These are phyloP conservation scores for Myocastor coypus DNA, from an alignment of 2,113 vertebrate species.

Conservation along the genomic window DNA sequence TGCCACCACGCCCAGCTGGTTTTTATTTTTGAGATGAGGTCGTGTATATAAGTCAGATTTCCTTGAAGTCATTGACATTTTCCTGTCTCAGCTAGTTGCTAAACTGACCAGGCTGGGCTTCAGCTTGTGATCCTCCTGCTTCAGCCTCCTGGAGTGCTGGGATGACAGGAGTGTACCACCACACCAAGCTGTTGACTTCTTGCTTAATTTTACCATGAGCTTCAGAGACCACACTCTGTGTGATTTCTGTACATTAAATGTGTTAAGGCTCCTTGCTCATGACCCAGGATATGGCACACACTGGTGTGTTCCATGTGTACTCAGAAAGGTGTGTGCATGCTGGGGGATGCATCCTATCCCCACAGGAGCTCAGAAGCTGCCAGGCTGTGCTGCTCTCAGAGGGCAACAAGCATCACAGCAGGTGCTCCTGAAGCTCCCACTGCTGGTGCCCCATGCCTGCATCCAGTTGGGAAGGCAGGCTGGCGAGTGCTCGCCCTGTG, in stretches of 20 bases:
- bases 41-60: background rate
- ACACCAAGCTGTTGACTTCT: background rate
- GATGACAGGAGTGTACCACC: background rate
- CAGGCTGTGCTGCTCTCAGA: background rate
- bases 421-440: no score
- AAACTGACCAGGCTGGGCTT: no score
- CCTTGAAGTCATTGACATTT: background rate
- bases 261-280: background rate
- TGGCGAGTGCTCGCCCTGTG: background rate
- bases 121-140: background rate
- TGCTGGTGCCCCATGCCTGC: background rate
- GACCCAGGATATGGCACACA: no score
- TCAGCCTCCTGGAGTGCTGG: background rate
- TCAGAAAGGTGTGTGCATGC: background rate
- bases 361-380: background rate
- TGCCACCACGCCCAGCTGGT: no score
- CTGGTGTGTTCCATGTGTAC: background rate
- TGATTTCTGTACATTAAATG: background rate
- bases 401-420: background rate
- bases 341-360: background rate
- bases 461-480: background rate
- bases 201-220: background rate
- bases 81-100: background rate
- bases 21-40: no score
- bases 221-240: background rate